Base-by-base conservation (phyloP, 2,888 invertebrate genomes). In the Drosophila limbata region DNA sequence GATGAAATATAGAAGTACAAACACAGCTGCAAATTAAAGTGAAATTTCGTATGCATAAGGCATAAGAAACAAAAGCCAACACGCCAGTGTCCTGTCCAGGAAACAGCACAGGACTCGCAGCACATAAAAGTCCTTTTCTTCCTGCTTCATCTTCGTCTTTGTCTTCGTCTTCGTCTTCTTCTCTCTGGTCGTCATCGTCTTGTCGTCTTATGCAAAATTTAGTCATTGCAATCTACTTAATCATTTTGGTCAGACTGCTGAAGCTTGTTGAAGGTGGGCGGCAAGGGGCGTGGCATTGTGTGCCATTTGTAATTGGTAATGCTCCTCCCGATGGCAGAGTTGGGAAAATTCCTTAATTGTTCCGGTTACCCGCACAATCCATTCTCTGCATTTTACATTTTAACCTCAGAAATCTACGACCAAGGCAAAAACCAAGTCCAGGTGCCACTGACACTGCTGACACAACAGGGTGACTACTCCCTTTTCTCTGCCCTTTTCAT, bases 281-380 rank as follows among this genome's bases (percentile, higher is more conserved):
- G 19, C 10, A 10, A n/a, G 11, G 33, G 56, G 55, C 15, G 44
- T 55, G 59, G 45, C 56, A 60, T 57, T 48, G 59, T 67, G 64
- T 82, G 77, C 83, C 70, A 82, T 86, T 82, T 81, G 82, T 82
- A 83, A 86, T 86, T 86, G 86, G 84, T 84, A 75, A 69, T 47
- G 47, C 78, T 65, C 55, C 64, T 33, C 28, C 37, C 4, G 37
- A n/a, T 17, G 13, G 53, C 25, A 25, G 25, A 25, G 25, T 25
- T 25, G 25, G 73, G 73, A 65, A 90, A 91, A 89, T 90, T 91
- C 90, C 91, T 91, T 91, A 91, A 91, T 91, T 91, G 91, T 91
- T 91, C 90, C 89, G 91, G 91, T 91, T 91, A 91, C 90, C 91
- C 91, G 89, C 91, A 91, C 91, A 91, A 91, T 91, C 91, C 91